Evolutionary conservation across 37 sponge, comb jelly and placozoan species (phyloP).

Genomic region (Dysidea cf. avara): DNA sequence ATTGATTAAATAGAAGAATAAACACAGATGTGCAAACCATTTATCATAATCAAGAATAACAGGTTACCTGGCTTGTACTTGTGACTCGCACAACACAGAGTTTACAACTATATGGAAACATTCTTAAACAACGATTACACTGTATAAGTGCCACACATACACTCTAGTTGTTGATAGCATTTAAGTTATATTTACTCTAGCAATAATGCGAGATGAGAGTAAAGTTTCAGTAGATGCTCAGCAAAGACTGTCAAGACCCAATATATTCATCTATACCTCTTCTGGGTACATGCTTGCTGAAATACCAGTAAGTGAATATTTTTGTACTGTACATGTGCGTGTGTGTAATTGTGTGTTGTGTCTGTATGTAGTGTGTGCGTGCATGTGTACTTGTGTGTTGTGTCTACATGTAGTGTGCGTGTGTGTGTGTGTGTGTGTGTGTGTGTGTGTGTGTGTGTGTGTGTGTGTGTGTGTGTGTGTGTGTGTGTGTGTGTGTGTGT

Average conservation of each 20-base stretch:
- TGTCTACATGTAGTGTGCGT: background rate
- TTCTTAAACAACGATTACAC: too few species aligned
- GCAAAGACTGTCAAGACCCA: background rate
- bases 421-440: background rate
- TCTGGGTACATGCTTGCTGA: slow-evolving; percentile 29
- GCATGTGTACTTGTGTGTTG: background rate
- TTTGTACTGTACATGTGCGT: background rate
- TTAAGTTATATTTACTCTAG: too few species aligned
- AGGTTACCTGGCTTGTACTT: too few species aligned
- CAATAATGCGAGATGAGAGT: too few species aligned
- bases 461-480: background rate
- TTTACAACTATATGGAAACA: too few species aligned
- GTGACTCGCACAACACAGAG: too few species aligned
- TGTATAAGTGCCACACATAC: too few species aligned
- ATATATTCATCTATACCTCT: slow-evolving; percentile 38
- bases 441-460: slow-evolving; percentile 3
- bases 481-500: background rate
- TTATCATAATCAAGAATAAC: too few species aligned
- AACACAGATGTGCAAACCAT: too few species aligned
- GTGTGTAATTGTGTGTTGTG: background rate
- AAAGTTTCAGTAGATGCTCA: too few species aligned
- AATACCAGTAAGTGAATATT: slow-evolving; percentile 37
- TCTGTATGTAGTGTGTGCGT: background rate
- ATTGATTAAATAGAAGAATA: too few species aligned
- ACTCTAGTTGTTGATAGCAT: too few species aligned